Base-by-base conservation (phyloP, 2,113 vertebrate species). In the Hiodon tergisus region DNA sequence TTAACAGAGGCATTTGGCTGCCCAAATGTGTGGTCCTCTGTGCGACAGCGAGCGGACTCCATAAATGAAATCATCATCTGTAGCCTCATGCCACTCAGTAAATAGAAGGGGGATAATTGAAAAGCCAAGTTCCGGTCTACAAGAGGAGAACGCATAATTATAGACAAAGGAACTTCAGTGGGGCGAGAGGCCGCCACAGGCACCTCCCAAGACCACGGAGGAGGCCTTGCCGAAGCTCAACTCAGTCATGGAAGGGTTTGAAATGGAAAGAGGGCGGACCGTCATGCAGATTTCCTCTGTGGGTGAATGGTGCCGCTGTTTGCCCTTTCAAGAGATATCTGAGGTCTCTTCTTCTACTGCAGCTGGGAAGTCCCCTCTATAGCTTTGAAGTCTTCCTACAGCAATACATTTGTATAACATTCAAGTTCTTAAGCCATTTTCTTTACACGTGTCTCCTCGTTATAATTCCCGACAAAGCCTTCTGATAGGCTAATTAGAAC, bases 221-320 rank as follows among this genome's bases (percentile, higher is more conserved):
- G 47, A 17, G 54, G 13, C 11, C 14, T 59, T 53, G 65, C 16
- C 70, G 68, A 66, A 48, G 54, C 63, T 46, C 53, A 59, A 63
- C 60, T 67, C 61, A 14, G 67, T 60, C 17, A 48, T 3, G 54
- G 70, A 13, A 46, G 62, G 31, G 47, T 72, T 72, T 72, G 54
- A 66, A 59, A 67, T 59, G 17, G 59, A 65, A 65, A 55, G 54
- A 8, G 10, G 54, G 63, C 58, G 3, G n/a, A 58, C 9, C 16
- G 50, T 51, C 13, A 67, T 61, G 52, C 52, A 68, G 58, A 72
- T 74, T 73, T 77, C 69, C 53, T 72, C 10, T 16, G 54, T 14
- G 46, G 67, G 61, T 72, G 77, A 78, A 76, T 78, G 71, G 67
- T 0, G 11, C 53, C 55, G 74, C 71, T 80, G 77, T 77, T 72